These are phyloP conservation scores for Orestias chungarensis DNA, from an alignment of 2,797 vertebrate species.

Conservation along the genomic window DNA sequence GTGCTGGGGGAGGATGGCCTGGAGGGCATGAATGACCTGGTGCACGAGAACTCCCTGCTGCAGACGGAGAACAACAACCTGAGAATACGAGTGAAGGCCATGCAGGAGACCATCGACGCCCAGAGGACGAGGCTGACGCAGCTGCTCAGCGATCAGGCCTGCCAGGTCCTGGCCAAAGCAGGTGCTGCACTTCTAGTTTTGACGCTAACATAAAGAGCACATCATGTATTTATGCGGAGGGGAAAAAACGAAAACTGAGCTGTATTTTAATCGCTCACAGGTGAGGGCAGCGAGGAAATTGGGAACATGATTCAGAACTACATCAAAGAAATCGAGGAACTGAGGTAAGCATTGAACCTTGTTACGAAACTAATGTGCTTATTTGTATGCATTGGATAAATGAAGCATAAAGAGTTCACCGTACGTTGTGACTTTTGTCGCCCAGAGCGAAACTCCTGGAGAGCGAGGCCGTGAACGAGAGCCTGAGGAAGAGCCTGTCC, in stretches of 20 bases:
- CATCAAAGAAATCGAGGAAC: conserved; percentile 98
- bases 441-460: conserved; percentile 92
- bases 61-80: conserved; percentile 96
- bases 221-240: no score
- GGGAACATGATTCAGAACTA: conserved; percentile 98
- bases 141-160: conserved; percentile 90
- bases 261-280: conserved; percentile 65
- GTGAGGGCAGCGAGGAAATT: conserved; percentile 95
- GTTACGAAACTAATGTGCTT: no score
- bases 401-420: no score
- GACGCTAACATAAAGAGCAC: no score
- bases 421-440: neutral
- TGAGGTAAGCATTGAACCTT: conserved; percentile 81
- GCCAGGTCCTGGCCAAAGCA: conserved; percentile 87
- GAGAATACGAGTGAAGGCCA: conserved; percentile 94
- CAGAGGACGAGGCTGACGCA: conserved; percentile 89
- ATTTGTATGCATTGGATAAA: no score
- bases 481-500: conserved; percentile 89
- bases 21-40: conserved; percentile 96
- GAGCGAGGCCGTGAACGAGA: conserved; percentile 94
- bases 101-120: conserved; percentile 94
- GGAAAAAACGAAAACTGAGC: neutral
- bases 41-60: conserved; percentile 96
- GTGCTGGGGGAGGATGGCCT: conserved; percentile 94
- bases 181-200: no score